phyloP scores from a whole-genome alignment of 1,140 invertebrate genomes.

The Streblospio benedicti region DNA sequence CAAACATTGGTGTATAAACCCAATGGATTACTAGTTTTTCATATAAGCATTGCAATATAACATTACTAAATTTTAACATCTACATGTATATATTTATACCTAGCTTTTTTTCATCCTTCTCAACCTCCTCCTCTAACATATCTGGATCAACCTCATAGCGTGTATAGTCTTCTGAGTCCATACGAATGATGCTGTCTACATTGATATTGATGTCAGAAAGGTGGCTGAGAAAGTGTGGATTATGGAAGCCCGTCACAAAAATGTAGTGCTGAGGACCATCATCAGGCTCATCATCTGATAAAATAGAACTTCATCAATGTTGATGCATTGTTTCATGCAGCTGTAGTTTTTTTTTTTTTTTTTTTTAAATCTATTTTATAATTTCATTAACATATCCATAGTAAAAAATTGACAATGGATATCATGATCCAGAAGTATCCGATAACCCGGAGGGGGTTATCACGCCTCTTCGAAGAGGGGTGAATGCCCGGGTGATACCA shows the following conservation, averaged over 20 bases:
- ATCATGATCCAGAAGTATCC: no score
- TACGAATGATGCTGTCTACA: slow-evolving; percentile 28
- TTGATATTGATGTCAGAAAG: slow-evolving; percentile 38
- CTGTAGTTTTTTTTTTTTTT: no score
- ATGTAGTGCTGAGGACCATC: slow-evolving; percentile 45
- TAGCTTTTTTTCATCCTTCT: slow-evolving; percentile 23
- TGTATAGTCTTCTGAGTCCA: slow-evolving; percentile 29
- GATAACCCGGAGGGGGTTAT: no score
- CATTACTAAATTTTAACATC: no score
- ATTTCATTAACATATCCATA: no score
- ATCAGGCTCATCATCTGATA: slow-evolving; percentile 47
- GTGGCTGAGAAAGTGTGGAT: slow-evolving; percentile 33
- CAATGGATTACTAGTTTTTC: no score
- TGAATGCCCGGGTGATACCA: no score
- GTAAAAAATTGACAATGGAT: background rate
- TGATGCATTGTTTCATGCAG: no score
- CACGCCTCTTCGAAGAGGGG: no score
- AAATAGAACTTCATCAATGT: background rate
- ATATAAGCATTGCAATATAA: no score
- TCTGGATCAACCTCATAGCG: slow-evolving; percentile 20
- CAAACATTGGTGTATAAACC: no score
- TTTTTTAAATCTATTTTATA: no score
- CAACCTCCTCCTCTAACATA: slow-evolving; percentile 13
- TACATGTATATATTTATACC: slow-evolving; percentile 32
- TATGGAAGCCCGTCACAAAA: slow-evolving; percentile 39